These are phyloP conservation scores for Agrochola lota DNA, from an alignment of 2,888 invertebrate genomes.

Conservation along the genomic window DNA sequence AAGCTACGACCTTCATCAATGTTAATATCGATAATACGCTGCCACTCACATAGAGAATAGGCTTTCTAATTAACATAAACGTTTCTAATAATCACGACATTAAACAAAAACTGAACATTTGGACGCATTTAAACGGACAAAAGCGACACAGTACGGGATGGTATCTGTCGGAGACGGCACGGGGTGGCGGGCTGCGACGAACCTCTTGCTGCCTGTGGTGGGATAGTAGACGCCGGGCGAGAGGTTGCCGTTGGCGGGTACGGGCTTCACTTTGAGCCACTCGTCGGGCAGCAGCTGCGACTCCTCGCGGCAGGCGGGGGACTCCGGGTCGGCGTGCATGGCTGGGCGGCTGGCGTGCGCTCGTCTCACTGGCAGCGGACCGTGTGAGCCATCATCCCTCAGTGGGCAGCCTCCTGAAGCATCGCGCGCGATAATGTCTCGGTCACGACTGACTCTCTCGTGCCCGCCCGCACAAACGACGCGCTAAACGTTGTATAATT, in stretches of 20 bases:
- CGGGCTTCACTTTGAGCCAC: slow-evolving; percentile 88
- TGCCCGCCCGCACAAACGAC: slow-evolving; percentile 79
- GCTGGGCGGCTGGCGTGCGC: slow-evolving; percentile 79
- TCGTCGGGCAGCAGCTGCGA: slow-evolving; percentile 87
- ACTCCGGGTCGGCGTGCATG: slow-evolving; percentile 88
- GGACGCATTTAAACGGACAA: slow-evolving; percentile 78
- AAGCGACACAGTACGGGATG: slow-evolving; percentile 86
- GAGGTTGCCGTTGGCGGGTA: slow-evolving; percentile 86
- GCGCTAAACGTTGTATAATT: slow-evolving; percentile 89
- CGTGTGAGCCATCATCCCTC: slow-evolving; percentile 85
- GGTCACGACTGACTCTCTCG: slow-evolving; percentile 87
- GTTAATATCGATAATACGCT: slow-evolving; percentile 84
- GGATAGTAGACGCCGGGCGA: slow-evolving; percentile 89
- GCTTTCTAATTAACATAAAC: slow-evolving; percentile 78
- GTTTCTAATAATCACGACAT: slow-evolving; percentile 69
- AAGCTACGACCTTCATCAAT: slow-evolving; percentile 82
- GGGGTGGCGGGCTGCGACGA: slow-evolving; percentile 82
- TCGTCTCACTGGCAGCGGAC: slow-evolving; percentile 77
- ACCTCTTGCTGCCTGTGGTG: slow-evolving; percentile 87
- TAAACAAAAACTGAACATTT: slow-evolving; percentile 65
- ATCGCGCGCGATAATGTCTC: slow-evolving; percentile 89
- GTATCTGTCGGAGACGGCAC: slow-evolving; percentile 84
- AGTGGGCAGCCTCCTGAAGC: slow-evolving; percentile 85
- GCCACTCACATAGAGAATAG: slow-evolving; percentile 74
- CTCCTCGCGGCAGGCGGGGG: slow-evolving; percentile 88